Conservation (phyloP, 2,113 vertebrate genomes). For the Nestor notabilis region DNA sequence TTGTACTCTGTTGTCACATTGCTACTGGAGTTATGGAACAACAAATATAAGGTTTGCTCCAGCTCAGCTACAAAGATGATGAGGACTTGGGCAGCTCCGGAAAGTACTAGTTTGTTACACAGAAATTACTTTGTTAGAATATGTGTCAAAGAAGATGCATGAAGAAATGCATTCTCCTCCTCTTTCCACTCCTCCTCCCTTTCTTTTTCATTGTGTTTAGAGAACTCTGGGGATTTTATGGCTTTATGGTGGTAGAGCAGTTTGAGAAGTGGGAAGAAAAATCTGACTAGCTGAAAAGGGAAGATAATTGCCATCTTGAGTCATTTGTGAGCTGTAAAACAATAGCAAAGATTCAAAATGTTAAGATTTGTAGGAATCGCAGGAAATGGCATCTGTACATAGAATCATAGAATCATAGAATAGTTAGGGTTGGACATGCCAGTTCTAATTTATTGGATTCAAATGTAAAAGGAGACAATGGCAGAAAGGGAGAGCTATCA, state of each 20-base stretch:
- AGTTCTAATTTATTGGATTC: not conserved
- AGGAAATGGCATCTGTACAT: not conserved
- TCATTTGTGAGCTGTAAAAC: not conserved
- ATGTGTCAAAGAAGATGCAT: not conserved
- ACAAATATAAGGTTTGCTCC: not conserved
- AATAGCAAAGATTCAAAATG: not conserved
- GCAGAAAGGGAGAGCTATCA: not conserved
- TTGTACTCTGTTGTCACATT: constrained; percentile 47
- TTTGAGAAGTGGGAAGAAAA: not conserved
- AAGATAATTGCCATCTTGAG: not conserved
- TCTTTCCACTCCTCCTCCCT: not conserved
- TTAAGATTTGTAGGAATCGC: not conserved
- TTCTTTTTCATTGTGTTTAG: not conserved
- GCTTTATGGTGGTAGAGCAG: not conserved
- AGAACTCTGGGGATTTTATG: not conserved
- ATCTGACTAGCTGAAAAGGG: not conserved
- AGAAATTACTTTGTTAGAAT: constrained; percentile 41
- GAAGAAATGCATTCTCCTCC: not conserved
- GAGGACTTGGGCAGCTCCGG: not conserved
- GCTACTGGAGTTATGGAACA: not conserved
- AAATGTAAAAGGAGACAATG: not conserved
- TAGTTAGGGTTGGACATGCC: no score
- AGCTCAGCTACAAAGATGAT: not conserved
- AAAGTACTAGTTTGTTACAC: constrained; percentile 30
- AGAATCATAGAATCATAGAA: no score